Conservation (phyloP, 2,888 invertebrate genomes). For the Cheilosia vulpina region DNA sequence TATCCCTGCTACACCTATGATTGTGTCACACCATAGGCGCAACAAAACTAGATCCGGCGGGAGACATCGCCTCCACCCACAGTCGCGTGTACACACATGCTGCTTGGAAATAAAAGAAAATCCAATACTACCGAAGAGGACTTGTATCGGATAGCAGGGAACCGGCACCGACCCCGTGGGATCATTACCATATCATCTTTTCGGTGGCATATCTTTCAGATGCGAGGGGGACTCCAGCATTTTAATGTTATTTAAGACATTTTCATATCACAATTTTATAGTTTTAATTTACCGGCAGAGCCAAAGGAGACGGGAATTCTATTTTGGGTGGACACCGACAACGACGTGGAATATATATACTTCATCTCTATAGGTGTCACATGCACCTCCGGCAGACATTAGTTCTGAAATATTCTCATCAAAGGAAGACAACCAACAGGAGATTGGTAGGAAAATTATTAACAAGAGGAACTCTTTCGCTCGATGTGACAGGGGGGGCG, state of each 20-base stretch:
- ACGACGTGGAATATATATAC: slow-evolving; percentile 41
- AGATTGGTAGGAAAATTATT: slow-evolving; percentile 37
- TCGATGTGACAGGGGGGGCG: background rate
- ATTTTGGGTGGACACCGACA: slow-evolving; percentile 41
- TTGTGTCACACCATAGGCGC: slow-evolving; percentile 23
- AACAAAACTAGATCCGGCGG: slow-evolving; percentile 16
- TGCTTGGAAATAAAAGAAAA: background rate
- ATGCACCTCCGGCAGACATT: slow-evolving; percentile 57
- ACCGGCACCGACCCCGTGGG: slow-evolving; percentile 55
- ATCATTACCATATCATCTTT: slow-evolving; percentile 69
- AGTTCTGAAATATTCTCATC: slow-evolving; percentile 57
- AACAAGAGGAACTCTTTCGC: slow-evolving; percentile 58
- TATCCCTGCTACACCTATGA: slow-evolving; percentile 28
- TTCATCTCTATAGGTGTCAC: slow-evolving; percentile 60
- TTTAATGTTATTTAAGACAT: slow-evolving; percentile 38
- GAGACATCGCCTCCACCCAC: slow-evolving; percentile 25
- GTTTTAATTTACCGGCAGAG: slow-evolving; percentile 36
- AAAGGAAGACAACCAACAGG: slow-evolving; percentile 12
- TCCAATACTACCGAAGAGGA: slow-evolving; percentile 38
- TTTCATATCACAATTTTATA: slow-evolving; percentile 54
- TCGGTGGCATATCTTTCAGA: slow-evolving; percentile 28
- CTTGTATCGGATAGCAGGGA: slow-evolving; percentile 48
- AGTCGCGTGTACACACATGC: background rate
- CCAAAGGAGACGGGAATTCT: slow-evolving; percentile 15
- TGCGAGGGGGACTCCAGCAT: background rate